Evolutionary conservation across 2,888 invertebrate species (phyloP), one percentile per base, ranked within the genome.

Genomic region (Chromoteleia sp.): DNA sequence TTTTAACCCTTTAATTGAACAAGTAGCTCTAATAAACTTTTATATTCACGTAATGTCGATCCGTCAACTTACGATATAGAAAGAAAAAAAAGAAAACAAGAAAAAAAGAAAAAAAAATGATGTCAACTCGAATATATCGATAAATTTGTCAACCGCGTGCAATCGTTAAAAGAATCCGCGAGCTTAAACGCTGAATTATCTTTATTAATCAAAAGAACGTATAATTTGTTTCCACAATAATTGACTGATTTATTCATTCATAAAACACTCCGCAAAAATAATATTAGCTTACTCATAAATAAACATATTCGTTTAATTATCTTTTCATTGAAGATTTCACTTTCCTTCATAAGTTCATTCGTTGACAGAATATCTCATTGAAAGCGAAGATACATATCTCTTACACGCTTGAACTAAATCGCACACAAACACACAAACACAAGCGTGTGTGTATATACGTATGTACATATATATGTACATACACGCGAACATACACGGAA

Each of bases 381-480:
- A 77, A 77, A 77, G 77, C 68, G 56, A 77, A 77, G 77, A 77
- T 77, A 77, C 77, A 77, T 77, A 77, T 77, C 68, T 77, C 70
- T 63, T 70, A 56, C 70, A 70, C 70, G 70, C 77, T 77, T 70
- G 63, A 77, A 77, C 77, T 70, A 77, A 77, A 77, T 77, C 68
- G 77, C 70, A 77, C 39, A 63, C 63, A 67, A 30, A 58, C 61
- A 19, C 30, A 33, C 63, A 25, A 12, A 45, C 15, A 43, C 41
- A 43, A 12, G 5, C 7, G 41, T 21, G n/a, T 30, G 25, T n/a
- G 8, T 10, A 67, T 30, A 58, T 39, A 65, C 29, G 8, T n/a
- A 15, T 21, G 43, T 43, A 48, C n/a, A n/a, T n/a, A 52, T 33
- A 21, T n/a, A n/a, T n/a, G 8, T 10, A 67, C 41, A 58, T 39